Conservation (phyloP, 2,797 vertebrate genomes). For the Typhlichthys subterraneus region DNA sequence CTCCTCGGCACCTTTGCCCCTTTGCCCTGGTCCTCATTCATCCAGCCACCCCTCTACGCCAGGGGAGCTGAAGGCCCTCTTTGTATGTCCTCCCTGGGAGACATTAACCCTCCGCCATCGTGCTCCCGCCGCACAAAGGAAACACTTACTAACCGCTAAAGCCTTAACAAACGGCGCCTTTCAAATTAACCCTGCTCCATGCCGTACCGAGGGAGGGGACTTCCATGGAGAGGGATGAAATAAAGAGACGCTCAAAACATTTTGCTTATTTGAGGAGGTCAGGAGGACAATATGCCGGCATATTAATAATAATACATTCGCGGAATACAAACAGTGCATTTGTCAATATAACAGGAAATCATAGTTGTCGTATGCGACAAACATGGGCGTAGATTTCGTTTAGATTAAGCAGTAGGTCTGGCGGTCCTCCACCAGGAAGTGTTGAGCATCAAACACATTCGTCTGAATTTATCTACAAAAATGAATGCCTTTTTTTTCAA, state of each 20-base stretch:
- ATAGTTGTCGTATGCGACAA: too few species aligned
- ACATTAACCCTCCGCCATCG: constrained; percentile 75
- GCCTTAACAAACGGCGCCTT: constrained; percentile 79
- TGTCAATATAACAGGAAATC: too few species aligned
- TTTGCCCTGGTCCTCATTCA: constrained; percentile 66
- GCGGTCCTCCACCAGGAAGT: too few species aligned
- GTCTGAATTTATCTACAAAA: too few species aligned
- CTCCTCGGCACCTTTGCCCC: constrained; percentile 76
- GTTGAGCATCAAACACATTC: too few species aligned
- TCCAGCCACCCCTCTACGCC: constrained; percentile 70
- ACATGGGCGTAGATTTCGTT: too few species aligned
- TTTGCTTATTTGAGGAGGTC: constrained; percentile 49
- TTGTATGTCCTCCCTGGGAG: constrained; percentile 78
- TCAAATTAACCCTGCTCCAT: constrained; percentile 75
- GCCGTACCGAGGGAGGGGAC: constrained; percentile 57
- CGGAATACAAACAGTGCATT: too few species aligned
- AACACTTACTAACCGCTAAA: constrained; percentile 82
- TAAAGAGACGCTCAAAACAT: constrained; percentile 58
- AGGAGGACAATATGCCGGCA: constrained; percentile 30
- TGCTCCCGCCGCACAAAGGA: constrained; percentile 76
- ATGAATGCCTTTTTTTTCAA: too few species aligned
- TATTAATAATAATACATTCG: too few species aligned
- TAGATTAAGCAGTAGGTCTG: too few species aligned
- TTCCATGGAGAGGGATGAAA: constrained; percentile 40
- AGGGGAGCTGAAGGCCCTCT: constrained; percentile 77